These are phyloP conservation scores for Cataglyphis cursor DNA, from an alignment of 2,888 invertebrate genomes.

Conservation along the genomic window DNA sequence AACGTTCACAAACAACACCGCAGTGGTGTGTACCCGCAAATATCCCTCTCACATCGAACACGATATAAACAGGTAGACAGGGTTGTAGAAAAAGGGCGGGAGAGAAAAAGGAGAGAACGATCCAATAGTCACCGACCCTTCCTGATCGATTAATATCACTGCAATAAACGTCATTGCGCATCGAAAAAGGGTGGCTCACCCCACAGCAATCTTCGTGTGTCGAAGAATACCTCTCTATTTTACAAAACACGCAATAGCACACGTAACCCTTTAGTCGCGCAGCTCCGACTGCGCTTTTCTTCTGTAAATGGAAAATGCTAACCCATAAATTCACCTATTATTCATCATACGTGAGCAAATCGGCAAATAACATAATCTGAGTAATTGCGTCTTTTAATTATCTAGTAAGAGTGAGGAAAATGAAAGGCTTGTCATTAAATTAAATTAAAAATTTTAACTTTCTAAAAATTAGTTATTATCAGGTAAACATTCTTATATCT, in stretches of 20 bases:
- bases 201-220: constrained; percentile 57
- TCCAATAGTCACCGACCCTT: constrained; percentile 68
- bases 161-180: constrained; percentile 82
- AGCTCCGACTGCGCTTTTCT: constrained; percentile 39
- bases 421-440: background rate
- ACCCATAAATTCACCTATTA: background rate
- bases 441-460: constrained; percentile 1
- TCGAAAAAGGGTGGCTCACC: constrained; percentile 66
- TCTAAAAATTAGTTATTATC: background rate
- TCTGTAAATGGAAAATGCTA: constrained; percentile 41
- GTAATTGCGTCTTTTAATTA: background rate
- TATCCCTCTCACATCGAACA: constrained; percentile 50
- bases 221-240: constrained; percentile 75
- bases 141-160: constrained; percentile 86
- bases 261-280: constrained; percentile 47
- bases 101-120: constrained; percentile 34
- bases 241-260: constrained; percentile 71
- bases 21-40: constrained; percentile 44
- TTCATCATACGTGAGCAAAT: background rate
- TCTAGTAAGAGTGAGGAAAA: background rate
- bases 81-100: constrained; percentile 22
- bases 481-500: background rate
- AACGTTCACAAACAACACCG: constrained; percentile 42
- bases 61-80: constrained; percentile 61
- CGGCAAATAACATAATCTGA: background rate